A percentile compares a stretch with the other conserved stretches of the same genome.
These are phyloP conservation scores for Musca vetustissima DNA, from an alignment of 1,140 invertebrate species.

Conservation along the genomic window DNA sequence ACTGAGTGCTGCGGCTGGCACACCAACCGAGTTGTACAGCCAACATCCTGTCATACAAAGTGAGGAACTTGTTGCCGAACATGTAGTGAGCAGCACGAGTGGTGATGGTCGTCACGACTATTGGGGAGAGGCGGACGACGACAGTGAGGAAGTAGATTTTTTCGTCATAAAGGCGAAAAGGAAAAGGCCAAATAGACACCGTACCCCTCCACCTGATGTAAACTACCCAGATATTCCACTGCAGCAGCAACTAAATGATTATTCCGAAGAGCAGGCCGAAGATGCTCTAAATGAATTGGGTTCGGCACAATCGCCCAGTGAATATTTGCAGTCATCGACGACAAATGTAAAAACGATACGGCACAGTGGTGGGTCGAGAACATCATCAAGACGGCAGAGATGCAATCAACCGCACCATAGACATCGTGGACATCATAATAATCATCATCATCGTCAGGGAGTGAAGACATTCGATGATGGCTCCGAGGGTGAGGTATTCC, in stretches of 20 bases:
- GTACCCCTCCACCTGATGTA: background rate
- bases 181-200: background rate
- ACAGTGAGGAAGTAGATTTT: constrained; percentile 4
- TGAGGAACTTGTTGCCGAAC: background rate
- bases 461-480: constrained; percentile 8
- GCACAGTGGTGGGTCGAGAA: background rate
- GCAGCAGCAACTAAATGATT: background rate
- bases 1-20: background rate
- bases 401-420: too few relatives aligned
- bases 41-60: constrained; percentile 8
- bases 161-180: constrained; percentile 2
- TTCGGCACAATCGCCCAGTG: background rate
- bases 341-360: background rate
- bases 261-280: background rate
- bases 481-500: constrained; percentile 45
- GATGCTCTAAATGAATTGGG: constrained; percentile 2
- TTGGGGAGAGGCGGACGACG: background rate
- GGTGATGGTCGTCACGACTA: background rate
- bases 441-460: background rate
- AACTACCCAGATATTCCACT: background rate
- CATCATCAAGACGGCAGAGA: too few relatives aligned
- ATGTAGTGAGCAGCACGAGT: constrained; percentile 13
- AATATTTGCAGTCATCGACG: background rate
- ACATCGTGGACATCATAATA: background rate
- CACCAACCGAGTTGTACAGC: background rate